These are phyloP conservation scores for Drosophila pruinosa DNA, from an alignment of 1,140 invertebrate species.

Conservation along the genomic window DNA sequence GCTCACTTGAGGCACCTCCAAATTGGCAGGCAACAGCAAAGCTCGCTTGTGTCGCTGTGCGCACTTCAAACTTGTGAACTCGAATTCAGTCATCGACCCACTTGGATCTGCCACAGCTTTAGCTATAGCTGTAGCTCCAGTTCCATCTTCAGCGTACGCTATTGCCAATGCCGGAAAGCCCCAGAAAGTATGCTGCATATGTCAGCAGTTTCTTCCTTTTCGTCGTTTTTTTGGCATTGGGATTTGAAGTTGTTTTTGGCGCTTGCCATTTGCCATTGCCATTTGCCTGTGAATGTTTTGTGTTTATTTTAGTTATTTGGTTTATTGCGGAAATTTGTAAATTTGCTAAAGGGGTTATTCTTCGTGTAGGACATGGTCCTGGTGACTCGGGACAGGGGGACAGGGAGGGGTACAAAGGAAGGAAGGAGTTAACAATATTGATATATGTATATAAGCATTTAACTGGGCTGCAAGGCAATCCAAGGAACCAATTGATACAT, in stretches of 20 bases:
- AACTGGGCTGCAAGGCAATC: not conserved
- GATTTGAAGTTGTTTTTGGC: slow-evolving; percentile 57
- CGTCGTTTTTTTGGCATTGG: slow-evolving; percentile 43
- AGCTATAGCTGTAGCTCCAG: slow-evolving; percentile 29
- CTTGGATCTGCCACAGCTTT: slow-evolving; percentile 44
- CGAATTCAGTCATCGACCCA: slow-evolving; percentile 56
- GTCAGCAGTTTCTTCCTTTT: slow-evolving; percentile 60
- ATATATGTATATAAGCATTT: not conserved
- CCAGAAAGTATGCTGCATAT: slow-evolving; percentile 55
- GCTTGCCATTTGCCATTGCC: slow-evolving; percentile 16
- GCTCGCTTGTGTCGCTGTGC: slow-evolving; percentile 40
- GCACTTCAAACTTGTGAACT: slow-evolving; percentile 64
- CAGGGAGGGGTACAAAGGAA: not conserved
- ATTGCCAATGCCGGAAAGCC: slow-evolving; percentile 26
- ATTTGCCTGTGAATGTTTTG: slow-evolving; percentile 57
- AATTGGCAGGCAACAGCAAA: slow-evolving; percentile 43
- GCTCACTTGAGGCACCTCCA: slow-evolving; percentile 61
- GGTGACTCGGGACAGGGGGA: not conserved
- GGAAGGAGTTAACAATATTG: not conserved
- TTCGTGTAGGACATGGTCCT: not conserved
- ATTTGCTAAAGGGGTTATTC: slow-evolving; percentile 69
- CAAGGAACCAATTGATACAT: not conserved
- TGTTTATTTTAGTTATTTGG: slow-evolving; percentile 74
- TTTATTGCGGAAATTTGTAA: slow-evolving; percentile 79
- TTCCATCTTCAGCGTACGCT: slow-evolving; percentile 10